Percentiles rank a stretch among this genome's conserved stretches.
phyloP scores from a whole-genome alignment of 2,888 invertebrate species.

The Nebria salina region DNA sequence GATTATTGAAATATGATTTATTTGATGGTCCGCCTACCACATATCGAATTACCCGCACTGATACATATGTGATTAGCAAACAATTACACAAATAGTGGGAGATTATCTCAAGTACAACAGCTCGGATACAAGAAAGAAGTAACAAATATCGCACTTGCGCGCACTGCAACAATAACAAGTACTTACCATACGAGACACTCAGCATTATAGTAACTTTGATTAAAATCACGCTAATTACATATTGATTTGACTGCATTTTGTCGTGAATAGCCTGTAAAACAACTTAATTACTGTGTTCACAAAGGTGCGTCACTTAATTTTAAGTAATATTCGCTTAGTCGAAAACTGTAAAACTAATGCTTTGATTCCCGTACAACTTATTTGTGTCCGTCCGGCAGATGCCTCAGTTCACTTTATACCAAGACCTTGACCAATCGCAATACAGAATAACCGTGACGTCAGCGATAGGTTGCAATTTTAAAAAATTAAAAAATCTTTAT shows the following conservation, averaged over 20 bases:
- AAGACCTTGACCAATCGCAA: slow-evolving; percentile 38
- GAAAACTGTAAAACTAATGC: background rate
- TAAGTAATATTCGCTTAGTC: background rate
- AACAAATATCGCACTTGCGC: background rate
- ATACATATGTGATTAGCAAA: background rate
- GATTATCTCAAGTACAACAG: background rate
- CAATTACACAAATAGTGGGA: background rate
- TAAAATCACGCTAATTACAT: background rate
- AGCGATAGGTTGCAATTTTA: slow-evolving; percentile 23
- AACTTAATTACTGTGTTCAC: background rate
- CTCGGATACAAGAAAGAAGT: background rate
- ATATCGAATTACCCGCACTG: background rate
- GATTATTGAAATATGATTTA: background rate
- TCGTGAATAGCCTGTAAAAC: background rate
- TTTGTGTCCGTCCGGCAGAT: slow-evolving; percentile 23
- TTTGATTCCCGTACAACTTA: slow-evolving; percentile 23
- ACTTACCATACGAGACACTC: background rate
- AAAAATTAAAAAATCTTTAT: slow-evolving; percentile 18
- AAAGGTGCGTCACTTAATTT: background rate
- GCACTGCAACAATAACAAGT: slow-evolving; percentile 1
- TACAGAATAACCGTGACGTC: slow-evolving; percentile 32
- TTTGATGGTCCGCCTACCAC: background rate
- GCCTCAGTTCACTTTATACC: slow-evolving; percentile 29
- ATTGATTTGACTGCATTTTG: background rate
- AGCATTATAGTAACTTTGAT: background rate